These are phyloP conservation scores for Episyrphus balteatus DNA, from an alignment of 1,140 invertebrate species.

Conservation along the genomic window DNA sequence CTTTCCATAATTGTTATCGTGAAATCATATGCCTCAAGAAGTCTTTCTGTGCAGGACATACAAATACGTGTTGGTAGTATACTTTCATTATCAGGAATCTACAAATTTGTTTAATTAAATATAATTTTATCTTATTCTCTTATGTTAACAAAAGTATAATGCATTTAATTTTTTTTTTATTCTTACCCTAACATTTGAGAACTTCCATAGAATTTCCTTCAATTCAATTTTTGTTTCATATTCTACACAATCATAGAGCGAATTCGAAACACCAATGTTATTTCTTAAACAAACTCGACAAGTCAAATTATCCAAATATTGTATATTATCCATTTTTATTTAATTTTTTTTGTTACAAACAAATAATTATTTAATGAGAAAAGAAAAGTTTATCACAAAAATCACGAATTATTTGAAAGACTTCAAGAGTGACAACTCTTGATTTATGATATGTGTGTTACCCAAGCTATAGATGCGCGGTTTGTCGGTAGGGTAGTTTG, in stretches of 20 bases:
- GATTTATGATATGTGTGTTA: too few species aligned
- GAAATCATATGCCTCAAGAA: slow-evolving; percentile 24
- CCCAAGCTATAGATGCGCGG: too few species aligned
- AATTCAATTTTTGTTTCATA: slow-evolving; percentile 17
- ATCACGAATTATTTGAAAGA: too few species aligned
- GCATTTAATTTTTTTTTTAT: neutral
- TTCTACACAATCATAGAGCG: slow-evolving; percentile 20
- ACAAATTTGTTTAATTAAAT: too few species aligned
- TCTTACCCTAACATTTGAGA: slow-evolving; percentile 19
- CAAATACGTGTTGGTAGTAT: slow-evolving; percentile 18
- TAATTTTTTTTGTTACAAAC: too few species aligned
- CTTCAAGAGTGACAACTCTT: too few species aligned
- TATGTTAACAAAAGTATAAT: neutral
- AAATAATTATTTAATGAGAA: too few species aligned
- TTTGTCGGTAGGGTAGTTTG: too few species aligned
- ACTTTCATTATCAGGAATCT: slow-evolving; percentile 5
- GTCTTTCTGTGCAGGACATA: slow-evolving; percentile 14
- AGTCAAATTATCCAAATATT: neutral
- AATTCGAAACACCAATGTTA: slow-evolving; percentile 8
- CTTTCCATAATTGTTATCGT: neutral
- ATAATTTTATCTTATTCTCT: neutral
- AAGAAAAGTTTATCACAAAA: too few species aligned
- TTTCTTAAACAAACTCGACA: slow-evolving; percentile 21
- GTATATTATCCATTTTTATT: too few species aligned
- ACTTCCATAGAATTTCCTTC: slow-evolving; percentile 16